Base-by-base conservation (phyloP, 2,113 vertebrate species). In the Circaetus cinerascens region DNA sequence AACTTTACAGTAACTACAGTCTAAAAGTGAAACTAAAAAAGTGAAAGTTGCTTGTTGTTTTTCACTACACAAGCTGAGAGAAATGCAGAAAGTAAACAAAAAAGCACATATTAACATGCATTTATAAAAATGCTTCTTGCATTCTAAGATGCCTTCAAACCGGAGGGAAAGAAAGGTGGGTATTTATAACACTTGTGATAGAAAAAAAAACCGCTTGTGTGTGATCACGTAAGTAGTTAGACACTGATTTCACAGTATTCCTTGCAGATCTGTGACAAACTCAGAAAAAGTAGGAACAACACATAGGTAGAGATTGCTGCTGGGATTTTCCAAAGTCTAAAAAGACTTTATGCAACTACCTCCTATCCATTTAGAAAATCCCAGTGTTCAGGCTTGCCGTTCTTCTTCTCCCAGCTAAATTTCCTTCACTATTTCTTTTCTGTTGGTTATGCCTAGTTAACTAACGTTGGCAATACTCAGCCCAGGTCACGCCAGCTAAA, bases 21-120 rank as follows among this genome's bases (percentile, higher is more conserved):
- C 81, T 95, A 93, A 97, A 97, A 97, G 91, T 93, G 94, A 97
- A 97, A 97, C 96, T 90, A 97, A 96, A 95, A 97, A 97, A 95
- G 93, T 96, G 94, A 97, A 95, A 97, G 95, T 95, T 96, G 38
- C 84, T 73, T 96, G 51, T 30, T 94, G 73, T 89, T 95, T 96
- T 95, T 79, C 46, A 2, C 55, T 95, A 68, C 74, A 91, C 16
- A 76, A 73, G 38, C 66, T 79, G 59, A 83, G 63, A 91, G 50
- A 96, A 96, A 95, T 80, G 80, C 67, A 90, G 59, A 90, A 94
- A 96, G 81, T 93, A 97, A 97, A 95, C 71, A 94, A 81, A 74
- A 94, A 91, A 94, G 45, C 11, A 69, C 30, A 73, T 23, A 82
- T n/a, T 41, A 79, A 18, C 32, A 41, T 30, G 25, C 11, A 72